phyloP scores from a whole-genome alignment of 2,113 vertebrate genomes.

The Neodontobutis hainanensis region DNA sequence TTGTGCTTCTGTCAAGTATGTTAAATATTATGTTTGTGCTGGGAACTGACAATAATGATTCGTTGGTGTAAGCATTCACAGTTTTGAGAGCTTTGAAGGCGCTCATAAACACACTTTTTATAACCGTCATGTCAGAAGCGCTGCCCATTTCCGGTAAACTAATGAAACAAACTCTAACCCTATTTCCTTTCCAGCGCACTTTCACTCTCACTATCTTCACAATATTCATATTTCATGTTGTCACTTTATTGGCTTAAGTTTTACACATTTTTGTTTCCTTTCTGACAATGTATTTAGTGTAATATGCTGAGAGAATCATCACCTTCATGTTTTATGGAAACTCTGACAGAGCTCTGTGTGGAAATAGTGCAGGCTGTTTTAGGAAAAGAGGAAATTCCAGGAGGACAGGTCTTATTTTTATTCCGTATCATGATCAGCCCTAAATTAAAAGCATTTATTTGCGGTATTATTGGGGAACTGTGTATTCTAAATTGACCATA shows the following conservation, averaged over 20 bases:
- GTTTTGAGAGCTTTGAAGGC: too few relatives aligned
- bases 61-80: background rate
- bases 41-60: background rate
- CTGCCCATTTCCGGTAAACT: too few relatives aligned
- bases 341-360: background rate
- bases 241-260: too few relatives aligned
- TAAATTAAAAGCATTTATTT: background rate
- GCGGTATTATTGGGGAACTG: too few relatives aligned
- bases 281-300: too few relatives aligned
- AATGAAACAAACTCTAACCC: too few relatives aligned
- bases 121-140: background rate
- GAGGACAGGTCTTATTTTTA: background rate
- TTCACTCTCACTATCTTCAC: too few relatives aligned
- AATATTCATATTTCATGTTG: too few relatives aligned
- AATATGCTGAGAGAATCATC: background rate
- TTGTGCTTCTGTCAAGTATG: background rate
- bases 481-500: too few relatives aligned
- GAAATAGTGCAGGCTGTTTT: slow-evolving; percentile 4
- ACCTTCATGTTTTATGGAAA: background rate
- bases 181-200: too few relatives aligned
- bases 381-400: slow-evolving; percentile 9
- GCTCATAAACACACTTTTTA: too few relatives aligned
- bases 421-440: background rate
- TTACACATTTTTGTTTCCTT: too few relatives aligned
- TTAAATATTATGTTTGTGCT: background rate